These are phyloP conservation scores for Nerophis lumbriciformis DNA, from an alignment of 2,113 vertebrate species.

Conservation along the genomic window DNA sequence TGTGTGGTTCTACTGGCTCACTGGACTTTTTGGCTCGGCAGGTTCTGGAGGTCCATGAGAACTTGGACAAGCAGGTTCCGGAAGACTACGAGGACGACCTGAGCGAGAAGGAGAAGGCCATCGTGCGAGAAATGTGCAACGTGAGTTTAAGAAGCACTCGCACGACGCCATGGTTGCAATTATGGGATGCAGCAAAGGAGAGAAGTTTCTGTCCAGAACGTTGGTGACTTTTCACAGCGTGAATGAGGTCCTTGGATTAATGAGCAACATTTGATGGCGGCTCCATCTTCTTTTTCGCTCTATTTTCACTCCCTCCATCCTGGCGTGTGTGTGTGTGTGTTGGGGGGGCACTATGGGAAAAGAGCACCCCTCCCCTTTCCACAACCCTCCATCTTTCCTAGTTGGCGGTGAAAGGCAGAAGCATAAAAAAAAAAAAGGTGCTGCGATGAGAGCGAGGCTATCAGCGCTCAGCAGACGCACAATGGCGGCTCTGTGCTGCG, in stretches of 20 bases:
- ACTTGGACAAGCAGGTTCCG: conserved; percentile 85
- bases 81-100: conserved; percentile 89
- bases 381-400: conserved; percentile 26
- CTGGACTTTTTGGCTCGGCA: conserved; percentile 35
- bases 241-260: conserved; percentile 49
- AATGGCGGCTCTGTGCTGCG: conserved; percentile 56
- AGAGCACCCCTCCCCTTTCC: conserved; percentile 24
- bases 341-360: conserved; percentile 32
- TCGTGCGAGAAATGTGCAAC: conserved; percentile 95
- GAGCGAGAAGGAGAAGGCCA: conserved; percentile 94
- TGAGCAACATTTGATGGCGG: conserved; percentile 36
- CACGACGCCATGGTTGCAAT: not conserved
- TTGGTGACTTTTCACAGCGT: not conserved
- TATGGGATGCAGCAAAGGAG: not conserved
- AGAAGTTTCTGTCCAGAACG: not conserved
- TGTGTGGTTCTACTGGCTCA: not conserved
- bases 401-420: conserved; percentile 44
- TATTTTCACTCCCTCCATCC: conserved; percentile 1
- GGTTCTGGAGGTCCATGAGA: conserved; percentile 95
- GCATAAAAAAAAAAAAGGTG: conserved; percentile 33
- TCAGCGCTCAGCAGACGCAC: conserved; percentile 38
- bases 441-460: conserved; percentile 45
- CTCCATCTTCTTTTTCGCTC: conserved; percentile 12
- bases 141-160: conserved; percentile 60
- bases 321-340: not conserved